A percentile compares a stretch with the other conserved stretches of the same genome.
Conservation (phyloP, 1,140 invertebrate genomes). For the Drosophila malerkotliana region DNA sequence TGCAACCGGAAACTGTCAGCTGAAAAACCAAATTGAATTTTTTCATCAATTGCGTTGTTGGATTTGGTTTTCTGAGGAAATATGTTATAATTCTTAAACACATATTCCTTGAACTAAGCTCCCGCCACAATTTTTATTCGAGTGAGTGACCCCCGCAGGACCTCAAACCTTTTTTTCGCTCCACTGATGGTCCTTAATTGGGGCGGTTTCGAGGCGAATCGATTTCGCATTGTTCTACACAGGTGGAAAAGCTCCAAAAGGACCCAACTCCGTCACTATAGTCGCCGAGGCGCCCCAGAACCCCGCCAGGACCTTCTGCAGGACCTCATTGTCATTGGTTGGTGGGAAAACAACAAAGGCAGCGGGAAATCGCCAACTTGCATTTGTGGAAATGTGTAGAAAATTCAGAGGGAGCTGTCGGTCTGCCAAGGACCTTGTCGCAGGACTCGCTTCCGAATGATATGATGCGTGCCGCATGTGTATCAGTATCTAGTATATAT, state of each 20-base stretch:
- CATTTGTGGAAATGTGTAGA: conserved; percentile 47
- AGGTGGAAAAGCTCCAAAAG: background rate
- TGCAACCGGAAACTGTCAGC: conserved; percentile 9
- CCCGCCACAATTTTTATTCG: background rate
- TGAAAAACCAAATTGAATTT: background rate
- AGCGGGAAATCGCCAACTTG: conserved; percentile 69
- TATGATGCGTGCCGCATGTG: conserved; percentile 67
- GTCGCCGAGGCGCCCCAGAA: background rate
- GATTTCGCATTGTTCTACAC: conserved; percentile 25
- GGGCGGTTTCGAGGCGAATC: conserved; percentile 4
- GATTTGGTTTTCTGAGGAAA: background rate
- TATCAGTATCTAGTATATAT: conserved; percentile 11
- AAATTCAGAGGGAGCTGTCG: conserved; percentile 8
- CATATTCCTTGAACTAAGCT: background rate
- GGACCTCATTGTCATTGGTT: conserved; percentile 2
- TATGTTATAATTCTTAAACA: background rate
- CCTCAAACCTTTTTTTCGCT: conserved; percentile 18
- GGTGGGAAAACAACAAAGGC: conserved; percentile 50
- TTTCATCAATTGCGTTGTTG: background rate
- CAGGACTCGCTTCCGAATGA: conserved; percentile 60
- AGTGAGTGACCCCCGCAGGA: conserved; percentile 1
- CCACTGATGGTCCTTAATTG: conserved; percentile 27
- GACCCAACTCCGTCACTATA: background rate
- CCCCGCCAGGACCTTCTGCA: background rate
- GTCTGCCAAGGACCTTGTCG: conserved; percentile 61